Evolutionary conservation across 2,797 vertebrate species (phyloP), one percentile per base, ranked within the genome.

Genomic region (Orestias chungarensis): DNA sequence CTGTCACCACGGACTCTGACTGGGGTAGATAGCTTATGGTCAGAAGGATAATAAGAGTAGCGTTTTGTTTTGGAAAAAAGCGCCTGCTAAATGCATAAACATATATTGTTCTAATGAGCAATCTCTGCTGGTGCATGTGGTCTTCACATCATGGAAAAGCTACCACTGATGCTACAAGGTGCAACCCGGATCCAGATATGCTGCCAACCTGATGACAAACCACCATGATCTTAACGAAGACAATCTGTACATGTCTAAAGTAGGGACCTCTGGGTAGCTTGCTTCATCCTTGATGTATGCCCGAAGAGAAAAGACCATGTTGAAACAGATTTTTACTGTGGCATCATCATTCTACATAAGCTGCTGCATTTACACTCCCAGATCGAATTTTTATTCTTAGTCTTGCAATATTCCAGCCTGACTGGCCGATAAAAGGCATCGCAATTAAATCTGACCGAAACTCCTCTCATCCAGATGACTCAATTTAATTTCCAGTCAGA

Each of bases 401-500:
- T 31, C 29, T 47, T 33, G 10, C 3, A 46, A 17, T 79, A 78
- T 44, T 72, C 31, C 27, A 35, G 40, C 43, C 54, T 71, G 83
- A 84, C 74, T 76, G 66, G 44, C 72, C 74, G 23, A 43, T 52
- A 61, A 83, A 86, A 82, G 76, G 80, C 87, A 83, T 85, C 79
- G 67, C 44, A 80, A 86, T 90, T 68, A 79, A 83, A 86, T 64
- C 43, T 82, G 86, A 90, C 87, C 82, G 70, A 83, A 69, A 52
- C 82, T 74, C 82, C 86, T 78, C 90, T 90, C 71, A 29, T 73
- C 78, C 85, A 87, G 86, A 87, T 90, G 88, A 71, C 54, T 40
- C 23, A 64, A 65, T 50, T 72, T 4, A 43, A 6, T 73, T n/a
- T 57, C n/a, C 44, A 43, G 44, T 42, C 10, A 27, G 17, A 62